Percentiles rank a stretch among this genome's conserved stretches.
Evolutionary conservation across 2,113 vertebrate genomes (phyloP).

Genomic region (Boulengeromyrus knoepffleri): DNA sequence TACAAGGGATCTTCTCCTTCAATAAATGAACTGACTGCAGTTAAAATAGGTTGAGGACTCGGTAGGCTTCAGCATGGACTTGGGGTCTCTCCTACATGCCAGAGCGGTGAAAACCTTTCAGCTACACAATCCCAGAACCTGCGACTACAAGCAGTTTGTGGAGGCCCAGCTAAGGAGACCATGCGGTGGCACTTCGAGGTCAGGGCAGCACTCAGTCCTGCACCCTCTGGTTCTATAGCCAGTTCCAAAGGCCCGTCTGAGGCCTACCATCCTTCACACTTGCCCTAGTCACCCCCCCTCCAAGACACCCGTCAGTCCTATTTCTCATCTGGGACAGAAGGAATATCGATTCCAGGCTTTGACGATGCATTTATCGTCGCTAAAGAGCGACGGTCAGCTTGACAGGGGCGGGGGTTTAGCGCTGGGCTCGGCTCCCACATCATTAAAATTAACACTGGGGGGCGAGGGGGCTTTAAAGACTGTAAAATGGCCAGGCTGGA

Average conservation of each 20-base stretch:
- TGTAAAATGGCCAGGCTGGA: not conserved
- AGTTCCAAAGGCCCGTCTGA: not conserved
- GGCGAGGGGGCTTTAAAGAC: not conserved
- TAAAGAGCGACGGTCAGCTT: slow-evolving; percentile 33
- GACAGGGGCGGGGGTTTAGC: slow-evolving; percentile 14
- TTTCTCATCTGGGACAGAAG: slow-evolving; percentile 40
- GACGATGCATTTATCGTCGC: slow-evolving; percentile 38
- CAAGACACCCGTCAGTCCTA: slow-evolving; percentile 38
- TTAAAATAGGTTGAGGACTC: not conserved
- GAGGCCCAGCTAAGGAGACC: not conserved
- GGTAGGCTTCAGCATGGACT: not conserved
- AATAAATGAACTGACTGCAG: not conserved
- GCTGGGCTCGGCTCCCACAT: slow-evolving; percentile 1
- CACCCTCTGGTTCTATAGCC: not conserved
- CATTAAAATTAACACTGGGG: slow-evolving; percentile 4
- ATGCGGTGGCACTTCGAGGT: not conserved
- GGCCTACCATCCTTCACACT: not conserved
- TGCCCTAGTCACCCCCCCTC: slow-evolving; percentile 19
- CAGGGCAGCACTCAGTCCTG: not conserved
- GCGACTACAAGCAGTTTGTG: not conserved
- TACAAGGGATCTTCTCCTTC: not conserved
- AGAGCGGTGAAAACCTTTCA: not conserved
- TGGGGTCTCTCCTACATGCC: not conserved
- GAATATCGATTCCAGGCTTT: slow-evolving; percentile 33
- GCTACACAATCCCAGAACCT: not conserved